phyloP scores from a whole-genome alignment of 2,888 invertebrate species.

The Belgica antarctica region DNA sequence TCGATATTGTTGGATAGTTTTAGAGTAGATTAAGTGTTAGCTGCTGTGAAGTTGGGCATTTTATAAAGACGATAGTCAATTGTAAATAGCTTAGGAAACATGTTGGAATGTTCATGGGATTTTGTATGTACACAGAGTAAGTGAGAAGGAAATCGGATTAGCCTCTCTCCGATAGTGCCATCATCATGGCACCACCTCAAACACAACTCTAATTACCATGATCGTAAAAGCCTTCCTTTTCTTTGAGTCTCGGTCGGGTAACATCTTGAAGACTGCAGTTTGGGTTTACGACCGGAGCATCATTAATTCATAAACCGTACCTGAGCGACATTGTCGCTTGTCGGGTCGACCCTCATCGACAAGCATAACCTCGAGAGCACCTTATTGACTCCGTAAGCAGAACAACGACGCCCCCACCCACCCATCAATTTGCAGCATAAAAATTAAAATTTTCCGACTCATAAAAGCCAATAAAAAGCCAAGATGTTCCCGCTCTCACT shows the following conservation, averaged over 20 bases:
- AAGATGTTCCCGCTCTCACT: no score
- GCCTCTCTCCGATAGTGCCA: not conserved
- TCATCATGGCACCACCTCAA: not conserved
- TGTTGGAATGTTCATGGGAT: conserved; percentile 11
- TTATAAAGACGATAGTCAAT: conserved; percentile 12
- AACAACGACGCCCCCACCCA: no score
- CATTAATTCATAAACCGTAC: conserved; percentile 4
- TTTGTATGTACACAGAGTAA: no score
- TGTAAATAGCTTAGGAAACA: conserved; percentile 26
- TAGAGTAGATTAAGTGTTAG: conserved; percentile 21
- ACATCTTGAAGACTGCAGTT: not conserved
- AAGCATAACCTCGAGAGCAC: not conserved
- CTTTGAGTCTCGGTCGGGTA: not conserved
- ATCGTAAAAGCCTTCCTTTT: not conserved
- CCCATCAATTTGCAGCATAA: not conserved
- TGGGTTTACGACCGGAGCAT: not conserved
- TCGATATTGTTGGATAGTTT: not conserved
- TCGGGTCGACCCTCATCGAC: not conserved
- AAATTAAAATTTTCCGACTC: not conserved
- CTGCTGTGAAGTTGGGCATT: not conserved
- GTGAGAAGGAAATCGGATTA: not conserved
- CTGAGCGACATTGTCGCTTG: no score
- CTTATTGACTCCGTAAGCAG: not conserved
- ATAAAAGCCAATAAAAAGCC: conserved; percentile 23
- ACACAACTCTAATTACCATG: conserved; percentile 10